Evolutionary conservation across 2,113 vertebrate species (phyloP).

Genomic region (Tauraco erythrolophus): DNA sequence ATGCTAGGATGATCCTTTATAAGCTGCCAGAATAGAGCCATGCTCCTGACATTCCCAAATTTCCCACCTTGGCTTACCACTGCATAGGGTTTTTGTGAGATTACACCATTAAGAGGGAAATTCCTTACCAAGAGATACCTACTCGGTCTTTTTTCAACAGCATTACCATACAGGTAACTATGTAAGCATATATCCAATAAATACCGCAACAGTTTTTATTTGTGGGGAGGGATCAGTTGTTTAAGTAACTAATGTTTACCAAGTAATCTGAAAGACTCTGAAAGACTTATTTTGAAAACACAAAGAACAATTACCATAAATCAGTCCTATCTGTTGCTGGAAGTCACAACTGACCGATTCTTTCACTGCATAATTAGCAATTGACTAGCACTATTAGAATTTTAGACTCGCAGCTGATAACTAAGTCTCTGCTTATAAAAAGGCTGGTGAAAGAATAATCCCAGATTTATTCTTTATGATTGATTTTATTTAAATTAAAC

Average conservation of each 20-base stretch:
- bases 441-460: constrained; percentile 27
- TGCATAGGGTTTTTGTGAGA: neutral
- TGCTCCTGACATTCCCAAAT: neutral
- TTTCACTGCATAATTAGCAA: neutral
- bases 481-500: constrained; percentile 37
- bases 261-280: neutral
- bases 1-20: neutral
- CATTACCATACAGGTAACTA: neutral
- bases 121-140: neutral
- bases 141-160: neutral
- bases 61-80: neutral
- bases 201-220: neutral
- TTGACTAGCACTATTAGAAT: neutral
- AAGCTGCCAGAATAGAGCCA: neutral
- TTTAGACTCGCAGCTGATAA: neutral
- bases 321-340: neutral
- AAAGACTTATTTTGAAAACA: neutral
- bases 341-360: neutral
- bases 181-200: neutral
- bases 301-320: neutral
- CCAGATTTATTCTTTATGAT: constrained; percentile 21
- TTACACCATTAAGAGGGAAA: neutral
- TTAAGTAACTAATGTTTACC: neutral
- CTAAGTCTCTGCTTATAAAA: neutral
- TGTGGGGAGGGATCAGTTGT: neutral